Evolutionary conservation across 2,888 invertebrate species (phyloP), one percentile per base, ranked within the genome.

Genomic region (Gari tellinella): DNA sequence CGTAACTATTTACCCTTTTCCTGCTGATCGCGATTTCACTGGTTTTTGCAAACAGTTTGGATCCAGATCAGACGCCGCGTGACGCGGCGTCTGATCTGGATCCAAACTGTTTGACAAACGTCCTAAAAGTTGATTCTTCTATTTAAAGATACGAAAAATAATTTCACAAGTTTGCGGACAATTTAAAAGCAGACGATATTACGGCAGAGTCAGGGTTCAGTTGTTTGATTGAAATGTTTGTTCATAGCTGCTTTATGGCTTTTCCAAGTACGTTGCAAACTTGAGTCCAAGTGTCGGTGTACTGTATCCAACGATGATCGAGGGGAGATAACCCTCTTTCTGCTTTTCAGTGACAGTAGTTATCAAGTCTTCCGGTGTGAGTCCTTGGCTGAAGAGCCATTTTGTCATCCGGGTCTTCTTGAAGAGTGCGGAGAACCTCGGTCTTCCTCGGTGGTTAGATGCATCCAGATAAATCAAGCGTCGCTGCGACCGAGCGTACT

Each of bases 361-460:
- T 12, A 80, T 66, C 38, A 87, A 66, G 21, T 81, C 72, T 1
- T 76, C 66, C 53, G 80, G 51, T 12, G 78, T 46, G 12, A 86
- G 74, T 1, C 81, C 85, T 15, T 78, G 72, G 49, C 86, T 83
- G 56, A 89, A 83, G 7, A 86, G 60, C 83, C 89, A 88, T 40
- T 74, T 70, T 5, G 73, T 77, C 37, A 74, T 72, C 19, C 72
- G 67, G 14, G 82, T 82, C 62, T 87, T 84, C 46, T 82, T 82
- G 80, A 88, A 90, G 1, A 90, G 79, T 8, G 89, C 89, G n/a
- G 89, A 88, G 69, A 90, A 89, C 53, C 77, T 72, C 5, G 87
- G 83, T 61, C 79, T 85, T 14, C 84, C 85, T n/a, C 86, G 80
- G 43, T 81, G 80, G 49, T 80, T 74, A 19, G 86, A 83, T 1